Evolutionary conservation across 2,888 invertebrate genomes (phyloP).

Genomic region (Ceramica pisi): DNA sequence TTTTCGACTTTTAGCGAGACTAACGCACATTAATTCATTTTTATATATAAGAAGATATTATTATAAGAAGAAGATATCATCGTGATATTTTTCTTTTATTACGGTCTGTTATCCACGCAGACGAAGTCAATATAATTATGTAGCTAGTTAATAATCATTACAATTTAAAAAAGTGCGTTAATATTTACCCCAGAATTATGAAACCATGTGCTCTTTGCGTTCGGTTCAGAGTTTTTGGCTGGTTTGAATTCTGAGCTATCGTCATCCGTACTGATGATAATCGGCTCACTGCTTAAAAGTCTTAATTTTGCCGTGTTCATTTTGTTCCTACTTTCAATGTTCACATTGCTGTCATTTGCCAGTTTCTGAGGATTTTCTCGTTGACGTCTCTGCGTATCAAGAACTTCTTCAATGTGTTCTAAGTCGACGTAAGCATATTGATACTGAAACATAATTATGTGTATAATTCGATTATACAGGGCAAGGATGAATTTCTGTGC

Average conservation of each 20-base stretch:
- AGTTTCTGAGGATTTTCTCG: neutral
- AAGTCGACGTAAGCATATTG: slow-evolving; percentile 53
- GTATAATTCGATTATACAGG: neutral
- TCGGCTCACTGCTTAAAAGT: neutral
- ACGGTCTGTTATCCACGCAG: too few relatives aligned
- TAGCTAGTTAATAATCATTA: neutral
- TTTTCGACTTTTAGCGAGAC: too few relatives aligned
- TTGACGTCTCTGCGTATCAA: slow-evolving; percentile 34
- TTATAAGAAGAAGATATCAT: too few relatives aligned
- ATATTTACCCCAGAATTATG: slow-evolving; percentile 47
- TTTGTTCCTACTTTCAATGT: neutral
- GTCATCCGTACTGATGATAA: neutral
- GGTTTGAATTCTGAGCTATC: neutral
- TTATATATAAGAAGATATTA: too few relatives aligned
- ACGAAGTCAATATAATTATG: too few relatives aligned
- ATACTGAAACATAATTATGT: slow-evolving; percentile 28
- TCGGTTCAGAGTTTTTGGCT: neutral
- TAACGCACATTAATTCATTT: too few relatives aligned
- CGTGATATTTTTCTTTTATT: too few relatives aligned
- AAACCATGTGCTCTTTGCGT: slow-evolving; percentile 35
- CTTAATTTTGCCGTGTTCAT: neutral
- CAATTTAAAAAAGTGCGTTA: too few relatives aligned
- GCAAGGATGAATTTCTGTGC: too few relatives aligned
- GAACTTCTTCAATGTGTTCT: slow-evolving; percentile 22
- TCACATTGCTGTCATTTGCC: neutral